Evolutionary conservation across 2,888 invertebrate species (phyloP).

Genomic region (Drosophila peninsularis): DNA sequence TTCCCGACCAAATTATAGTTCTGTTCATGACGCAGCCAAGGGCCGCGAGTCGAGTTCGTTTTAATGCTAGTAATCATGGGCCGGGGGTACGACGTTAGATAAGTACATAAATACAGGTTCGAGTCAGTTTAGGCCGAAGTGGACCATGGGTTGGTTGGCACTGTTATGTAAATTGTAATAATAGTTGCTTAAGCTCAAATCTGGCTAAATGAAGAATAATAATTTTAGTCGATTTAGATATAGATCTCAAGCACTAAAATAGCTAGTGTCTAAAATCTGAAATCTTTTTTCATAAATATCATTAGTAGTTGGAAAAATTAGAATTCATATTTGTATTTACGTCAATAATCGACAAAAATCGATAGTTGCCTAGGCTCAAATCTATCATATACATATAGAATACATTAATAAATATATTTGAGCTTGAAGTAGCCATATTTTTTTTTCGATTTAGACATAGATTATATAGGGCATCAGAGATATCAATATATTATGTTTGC

Average conservation of each 20-base stretch:
- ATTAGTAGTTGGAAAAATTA: neutral
- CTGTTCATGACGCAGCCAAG: neutral
- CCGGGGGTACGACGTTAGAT: neutral
- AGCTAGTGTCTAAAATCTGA: neutral
- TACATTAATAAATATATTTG: no score
- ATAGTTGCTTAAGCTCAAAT: no score
- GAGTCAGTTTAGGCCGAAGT: neutral
- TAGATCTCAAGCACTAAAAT: neutral
- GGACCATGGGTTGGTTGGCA: neutral
- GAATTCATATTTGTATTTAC: neutral
- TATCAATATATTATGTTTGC: no score
- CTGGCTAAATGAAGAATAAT: neutral
- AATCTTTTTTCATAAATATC: neutral
- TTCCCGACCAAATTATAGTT: conserved; percentile 1
- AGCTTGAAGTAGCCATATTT: no score
- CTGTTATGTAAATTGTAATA: neutral
- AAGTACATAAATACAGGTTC: conserved; percentile 2
- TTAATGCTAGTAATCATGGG: neutral
- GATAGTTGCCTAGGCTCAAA: no score
- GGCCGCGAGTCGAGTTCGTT: neutral
- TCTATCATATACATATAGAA: no score
- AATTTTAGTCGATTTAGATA: neutral
- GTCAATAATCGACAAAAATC: neutral
- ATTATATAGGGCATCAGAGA: no score
- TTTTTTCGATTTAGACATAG: no score